These are phyloP conservation scores for Hecatera dysodea DNA, from an alignment of 2,888 invertebrate genomes.

Conservation along the genomic window DNA sequence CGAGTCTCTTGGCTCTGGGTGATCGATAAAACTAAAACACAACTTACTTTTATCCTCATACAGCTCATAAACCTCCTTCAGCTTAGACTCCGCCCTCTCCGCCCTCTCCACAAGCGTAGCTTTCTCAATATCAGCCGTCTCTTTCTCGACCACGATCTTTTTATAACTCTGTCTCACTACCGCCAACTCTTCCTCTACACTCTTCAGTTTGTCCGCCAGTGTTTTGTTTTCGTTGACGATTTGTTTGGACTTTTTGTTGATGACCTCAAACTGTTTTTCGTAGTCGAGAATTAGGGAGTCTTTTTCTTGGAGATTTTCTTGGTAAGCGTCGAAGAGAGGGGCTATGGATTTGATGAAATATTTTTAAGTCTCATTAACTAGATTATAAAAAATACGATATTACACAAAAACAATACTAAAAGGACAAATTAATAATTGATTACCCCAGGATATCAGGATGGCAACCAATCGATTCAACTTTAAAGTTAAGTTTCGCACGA, in stretches of 20 bases:
- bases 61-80: conserved; percentile 93
- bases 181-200: conserved; percentile 79
- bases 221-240: conserved; percentile 93
- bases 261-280: conserved; percentile 93
- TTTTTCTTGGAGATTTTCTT: conserved; percentile 94
- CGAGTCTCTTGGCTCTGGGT: too few species aligned
- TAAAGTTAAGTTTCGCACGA: too few species aligned
- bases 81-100: conserved; percentile 93
- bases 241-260: conserved; percentile 93
- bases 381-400: too few species aligned
- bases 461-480: too few species aligned
- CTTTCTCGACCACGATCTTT: conserved; percentile 83
- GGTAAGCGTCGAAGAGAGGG: conserved; percentile 94
- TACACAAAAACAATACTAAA: too few species aligned
- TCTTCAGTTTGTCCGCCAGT: conserved; percentile 84
- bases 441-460: too few species aligned
- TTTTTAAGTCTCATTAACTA: background rate
- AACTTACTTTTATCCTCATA: conserved; percentile 93
- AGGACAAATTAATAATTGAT: too few species aligned
- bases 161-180: conserved; percentile 85
- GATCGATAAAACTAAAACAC: background rate
- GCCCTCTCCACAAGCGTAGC: conserved; percentile 92
- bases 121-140: conserved; percentile 86
- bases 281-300: conserved; percentile 93
- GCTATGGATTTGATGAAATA: conserved; percentile 72